Evolutionary conservation across 2,797 vertebrate species (phyloP).

Genomic region (Chanos chanos): DNA sequence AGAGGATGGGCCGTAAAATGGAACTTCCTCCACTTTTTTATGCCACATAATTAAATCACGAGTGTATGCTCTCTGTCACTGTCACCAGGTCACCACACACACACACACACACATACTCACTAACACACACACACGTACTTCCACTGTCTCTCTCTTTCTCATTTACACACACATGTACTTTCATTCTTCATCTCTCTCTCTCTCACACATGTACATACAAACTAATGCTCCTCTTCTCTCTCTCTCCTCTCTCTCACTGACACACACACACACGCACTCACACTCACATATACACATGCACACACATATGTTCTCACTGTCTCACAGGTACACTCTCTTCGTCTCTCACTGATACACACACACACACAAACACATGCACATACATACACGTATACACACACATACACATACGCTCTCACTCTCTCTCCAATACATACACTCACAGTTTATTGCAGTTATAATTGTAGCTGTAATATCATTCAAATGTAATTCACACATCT

Average conservation of each 20-base stretch:
- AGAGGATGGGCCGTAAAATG: slow-evolving; percentile 31
- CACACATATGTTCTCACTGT: neutral
- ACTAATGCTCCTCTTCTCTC: neutral
- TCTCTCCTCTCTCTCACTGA: neutral
- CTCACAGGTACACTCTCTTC: too few relatives aligned
- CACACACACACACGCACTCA: neutral
- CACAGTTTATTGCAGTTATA: too few relatives aligned
- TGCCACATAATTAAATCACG: slow-evolving; percentile 17
- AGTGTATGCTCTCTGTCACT: neutral
- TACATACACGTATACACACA: too few relatives aligned
- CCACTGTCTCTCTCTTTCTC: neutral
- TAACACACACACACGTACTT: neutral
- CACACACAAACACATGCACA: neutral
- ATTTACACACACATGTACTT: too few relatives aligned
- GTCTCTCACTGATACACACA: too few relatives aligned
- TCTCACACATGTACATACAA: neutral
- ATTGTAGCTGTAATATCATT: too few relatives aligned
- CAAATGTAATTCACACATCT: too few relatives aligned
- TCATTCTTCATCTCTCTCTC: slow-evolving; percentile 5
- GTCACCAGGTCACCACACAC: neutral
- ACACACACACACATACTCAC: neutral
- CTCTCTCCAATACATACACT: too few relatives aligned
- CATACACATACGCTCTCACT: too few relatives aligned
- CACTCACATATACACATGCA: neutral
- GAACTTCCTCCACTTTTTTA: slow-evolving; percentile 7